Evolutionary conservation across 2,888 invertebrate species (phyloP), one percentile per base, ranked within the genome.

Genomic region (Chloromyia formosa): DNA sequence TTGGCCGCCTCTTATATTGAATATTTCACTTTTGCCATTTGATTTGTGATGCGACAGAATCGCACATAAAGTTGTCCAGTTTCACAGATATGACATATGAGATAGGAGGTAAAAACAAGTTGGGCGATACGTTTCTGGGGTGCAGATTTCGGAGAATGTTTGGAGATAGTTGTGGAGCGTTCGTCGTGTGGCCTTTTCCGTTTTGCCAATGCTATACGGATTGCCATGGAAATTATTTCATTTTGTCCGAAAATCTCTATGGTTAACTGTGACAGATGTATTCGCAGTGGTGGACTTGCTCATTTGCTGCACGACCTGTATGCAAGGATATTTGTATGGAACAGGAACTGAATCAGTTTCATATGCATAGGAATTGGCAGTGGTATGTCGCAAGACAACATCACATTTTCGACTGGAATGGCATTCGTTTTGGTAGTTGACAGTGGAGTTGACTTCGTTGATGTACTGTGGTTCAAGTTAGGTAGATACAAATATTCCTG

Each of bases 201-300:
- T 42, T 58, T 71, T 40, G 35, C 18, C 35, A 40, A 58, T 18
- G 20, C 58, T 58, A 12, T 22, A 58, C 58, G 58, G 22, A 71
- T 58, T 61, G 40, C 54, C 73, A 73, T 27, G 61, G 58, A 45
- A 73, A 61, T 73, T 49, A 73, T 73, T 73, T 73, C 61, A 73
- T 42, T 73, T 73, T 73, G 5, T 23, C 20, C 4, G 22, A 7
- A 35, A 61, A 61, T 73, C 61, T 73, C 40, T 23, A 45, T 58
- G 71, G 4, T 58, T 58, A 71, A 20, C 58, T 71, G 1, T 12
- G n/a, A 42, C 18, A 7, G 66, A 45, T 20, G 14, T 66, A 20
- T 22, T 66, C 45, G 3, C 45, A 22, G 35, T 20, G 20, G 49
- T 66, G 42, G 66, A 49, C 45, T 66, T 66, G 66, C 45, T 45